These are phyloP conservation scores for Manis javanica DNA, from an alignment of 2,797 vertebrate genomes.

Conservation along the genomic window DNA sequence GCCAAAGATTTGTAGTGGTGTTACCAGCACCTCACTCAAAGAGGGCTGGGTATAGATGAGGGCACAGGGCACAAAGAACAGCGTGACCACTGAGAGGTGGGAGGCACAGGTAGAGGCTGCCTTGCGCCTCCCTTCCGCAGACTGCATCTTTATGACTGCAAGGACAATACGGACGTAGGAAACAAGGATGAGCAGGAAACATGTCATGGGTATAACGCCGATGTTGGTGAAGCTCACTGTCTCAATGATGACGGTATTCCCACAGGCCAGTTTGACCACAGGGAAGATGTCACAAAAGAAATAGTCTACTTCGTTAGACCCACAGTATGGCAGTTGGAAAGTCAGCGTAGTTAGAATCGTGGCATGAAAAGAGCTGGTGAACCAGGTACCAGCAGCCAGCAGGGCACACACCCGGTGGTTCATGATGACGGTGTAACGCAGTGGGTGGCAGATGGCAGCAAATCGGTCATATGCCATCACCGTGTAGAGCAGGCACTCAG, in stretches of 20 bases:
- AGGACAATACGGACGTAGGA: background rate
- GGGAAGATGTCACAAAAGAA: conserved; percentile 71
- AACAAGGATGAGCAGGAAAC: conserved; percentile 33
- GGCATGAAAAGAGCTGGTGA: conserved; percentile 50
- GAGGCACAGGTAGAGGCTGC: background rate
- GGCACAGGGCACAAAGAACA: conserved; percentile 67
- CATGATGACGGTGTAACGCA: conserved; percentile 42
- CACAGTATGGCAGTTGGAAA: conserved; percentile 58
- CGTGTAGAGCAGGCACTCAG: background rate
- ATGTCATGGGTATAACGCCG: background rate
- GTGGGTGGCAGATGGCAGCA: conserved; percentile 5
- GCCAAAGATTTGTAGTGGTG: conserved; percentile 64
- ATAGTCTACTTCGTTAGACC: conserved; percentile 55
- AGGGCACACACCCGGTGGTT: background rate
- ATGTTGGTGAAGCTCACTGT: conserved; percentile 59
- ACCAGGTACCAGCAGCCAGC: conserved; percentile 6
- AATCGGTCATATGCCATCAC: conserved; percentile 52
- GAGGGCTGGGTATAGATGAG: conserved; percentile 60
- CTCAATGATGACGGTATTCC: background rate
- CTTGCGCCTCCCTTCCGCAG: background rate
- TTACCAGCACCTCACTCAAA: conserved; percentile 45
- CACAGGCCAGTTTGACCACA: conserved; percentile 51
- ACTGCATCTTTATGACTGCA: background rate
- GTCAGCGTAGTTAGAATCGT: conserved; percentile 55
- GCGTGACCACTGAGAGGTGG: conserved; percentile 11